Conservation (phyloP, 2,113 vertebrate species). For the Trachemys scripta region DNA sequence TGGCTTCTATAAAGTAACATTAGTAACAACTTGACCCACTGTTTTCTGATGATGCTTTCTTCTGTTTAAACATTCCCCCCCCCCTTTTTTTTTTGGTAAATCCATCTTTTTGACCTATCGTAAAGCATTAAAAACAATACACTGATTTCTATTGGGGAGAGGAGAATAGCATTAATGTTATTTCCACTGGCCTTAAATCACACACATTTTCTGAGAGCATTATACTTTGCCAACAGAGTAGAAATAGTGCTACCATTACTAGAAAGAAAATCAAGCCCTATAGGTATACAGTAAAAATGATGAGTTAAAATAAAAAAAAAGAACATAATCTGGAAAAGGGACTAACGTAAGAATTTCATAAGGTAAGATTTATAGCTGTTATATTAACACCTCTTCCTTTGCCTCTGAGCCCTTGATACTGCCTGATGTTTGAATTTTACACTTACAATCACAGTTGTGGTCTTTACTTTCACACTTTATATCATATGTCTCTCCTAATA, state of each 20-base stretch:
- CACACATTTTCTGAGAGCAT: neutral
- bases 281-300: neutral
- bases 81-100: neutral
- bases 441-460: neutral
- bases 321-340: neutral
- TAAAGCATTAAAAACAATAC: conserved; percentile 8
- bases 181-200: neutral
- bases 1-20: neutral
- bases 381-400: neutral
- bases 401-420: neutral
- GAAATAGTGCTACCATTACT: neutral
- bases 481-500: neutral
- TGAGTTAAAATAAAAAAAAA: conserved; percentile 2
- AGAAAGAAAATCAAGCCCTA: neutral
- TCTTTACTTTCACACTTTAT: accelerated
- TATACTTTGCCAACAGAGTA: neutral
- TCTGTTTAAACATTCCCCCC: neutral
- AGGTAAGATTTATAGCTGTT: conserved; percentile 5
- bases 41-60: neutral
- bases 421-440: neutral
- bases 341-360: neutral
- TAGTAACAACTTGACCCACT: neutral
- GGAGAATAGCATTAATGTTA: neutral
- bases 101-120: neutral
- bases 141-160: neutral